phyloP scores from a whole-genome alignment of 2,113 vertebrate genomes.

The Menidia beryllina region DNA sequence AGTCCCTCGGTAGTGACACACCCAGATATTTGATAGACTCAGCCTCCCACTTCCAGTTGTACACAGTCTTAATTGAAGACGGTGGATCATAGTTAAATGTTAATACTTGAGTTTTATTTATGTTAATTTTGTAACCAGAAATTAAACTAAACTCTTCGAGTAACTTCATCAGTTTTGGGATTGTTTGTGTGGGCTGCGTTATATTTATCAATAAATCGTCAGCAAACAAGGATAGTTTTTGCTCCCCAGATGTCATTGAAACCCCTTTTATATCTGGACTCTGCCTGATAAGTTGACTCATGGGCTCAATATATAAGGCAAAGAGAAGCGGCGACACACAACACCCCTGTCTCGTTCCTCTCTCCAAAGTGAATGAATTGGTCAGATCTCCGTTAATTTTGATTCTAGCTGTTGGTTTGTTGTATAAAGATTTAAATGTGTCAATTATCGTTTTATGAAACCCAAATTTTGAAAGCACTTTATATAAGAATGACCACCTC shows the following conservation, averaged over 20 bases:
- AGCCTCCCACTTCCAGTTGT: background rate
- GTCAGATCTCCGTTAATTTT: too few species aligned
- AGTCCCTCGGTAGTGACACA: background rate
- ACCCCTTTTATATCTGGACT: background rate
- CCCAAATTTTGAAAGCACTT: too few species aligned
- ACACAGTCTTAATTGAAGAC: background rate
- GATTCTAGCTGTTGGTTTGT: too few species aligned
- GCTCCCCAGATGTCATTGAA: background rate
- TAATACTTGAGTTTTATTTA: background rate
- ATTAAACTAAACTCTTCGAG: background rate
- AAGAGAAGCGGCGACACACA: background rate
- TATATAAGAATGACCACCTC: too few species aligned
- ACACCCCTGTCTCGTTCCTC: too few species aligned
- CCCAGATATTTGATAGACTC: background rate
- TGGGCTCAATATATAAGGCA: background rate
- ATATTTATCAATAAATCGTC: background rate
- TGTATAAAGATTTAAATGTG: too few species aligned
- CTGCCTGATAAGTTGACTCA: background rate
- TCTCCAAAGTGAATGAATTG: too few species aligned
- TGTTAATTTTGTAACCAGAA: background rate
- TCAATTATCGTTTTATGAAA: too few species aligned
- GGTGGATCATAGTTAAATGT: background rate
- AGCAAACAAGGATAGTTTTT: background rate
- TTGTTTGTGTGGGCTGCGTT: background rate
- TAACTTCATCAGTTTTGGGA: background rate